phyloP scores from a whole-genome alignment of 2,888 invertebrate species.

The Euclidia mi region DNA sequence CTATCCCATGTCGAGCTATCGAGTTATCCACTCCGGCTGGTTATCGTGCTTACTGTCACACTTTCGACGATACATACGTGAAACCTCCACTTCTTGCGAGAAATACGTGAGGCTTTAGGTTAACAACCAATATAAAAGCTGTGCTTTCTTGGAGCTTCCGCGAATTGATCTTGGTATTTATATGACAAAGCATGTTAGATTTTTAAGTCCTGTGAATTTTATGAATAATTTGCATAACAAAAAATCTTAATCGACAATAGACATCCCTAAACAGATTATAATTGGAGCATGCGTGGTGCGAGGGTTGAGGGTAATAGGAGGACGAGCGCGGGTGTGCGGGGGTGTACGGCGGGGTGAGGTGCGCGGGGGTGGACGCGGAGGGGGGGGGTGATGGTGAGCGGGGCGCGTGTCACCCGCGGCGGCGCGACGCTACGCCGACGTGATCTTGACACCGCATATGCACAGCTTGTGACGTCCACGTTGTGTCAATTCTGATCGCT shows the following conservation, averaged over 20 bases:
- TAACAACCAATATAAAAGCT: background rate
- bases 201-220: conserved; percentile 6
- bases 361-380: conserved; percentile 43
- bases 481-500: conserved; percentile 64
- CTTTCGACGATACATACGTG: conserved; percentile 68
- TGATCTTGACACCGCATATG: conserved; percentile 88
- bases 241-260: conserved; percentile 82
- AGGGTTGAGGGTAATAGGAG: conserved; percentile 77
- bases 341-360: conserved; percentile 53
- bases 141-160: no score
- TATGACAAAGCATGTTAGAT: background rate
- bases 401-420: conserved; percentile 80
- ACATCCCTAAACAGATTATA: conserved; percentile 89
- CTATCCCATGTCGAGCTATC: conserved; percentile 86
- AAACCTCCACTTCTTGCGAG: conserved; percentile 61
- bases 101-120: conserved; percentile 50
- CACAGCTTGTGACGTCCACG: conserved; percentile 78
- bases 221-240: conserved; percentile 46
- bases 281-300: conserved; percentile 90
- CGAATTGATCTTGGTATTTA: background rate
- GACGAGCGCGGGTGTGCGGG: conserved; percentile 58
- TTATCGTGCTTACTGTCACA: conserved; percentile 78
- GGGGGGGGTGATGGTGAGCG: conserved; percentile 46
- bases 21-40: conserved; percentile 80
- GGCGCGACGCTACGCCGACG: conserved; percentile 77